A percentile compares a stretch with the other conserved stretches of the same genome.
Conservation (phyloP, 2,113 vertebrate genomes). For the Lathamus discolor region DNA sequence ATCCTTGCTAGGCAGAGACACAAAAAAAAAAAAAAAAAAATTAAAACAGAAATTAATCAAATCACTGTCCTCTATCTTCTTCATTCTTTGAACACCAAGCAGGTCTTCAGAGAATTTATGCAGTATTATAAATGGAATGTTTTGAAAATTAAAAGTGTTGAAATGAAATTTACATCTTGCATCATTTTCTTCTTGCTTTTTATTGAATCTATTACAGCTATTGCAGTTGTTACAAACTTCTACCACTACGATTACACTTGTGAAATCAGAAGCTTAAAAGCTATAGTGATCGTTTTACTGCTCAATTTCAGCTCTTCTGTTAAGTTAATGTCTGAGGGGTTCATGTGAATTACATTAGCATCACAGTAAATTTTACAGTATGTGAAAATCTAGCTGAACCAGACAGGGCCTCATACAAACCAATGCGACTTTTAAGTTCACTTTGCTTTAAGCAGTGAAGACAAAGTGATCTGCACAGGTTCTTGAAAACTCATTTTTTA, state of each 20-base stretch:
- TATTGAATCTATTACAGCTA: not conserved
- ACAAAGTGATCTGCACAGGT: not conserved
- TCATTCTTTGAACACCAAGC: not conserved
- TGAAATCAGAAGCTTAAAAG: not conserved
- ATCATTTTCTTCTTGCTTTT: not conserved
- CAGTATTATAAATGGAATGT: not conserved
- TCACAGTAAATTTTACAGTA: not conserved
- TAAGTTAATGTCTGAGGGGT: not conserved
- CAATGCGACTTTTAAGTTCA: accelerated
- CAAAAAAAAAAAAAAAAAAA: not conserved
- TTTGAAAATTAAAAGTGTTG: not conserved
- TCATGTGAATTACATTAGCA: not conserved
- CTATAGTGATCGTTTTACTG: not conserved
- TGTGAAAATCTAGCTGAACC: not conserved
- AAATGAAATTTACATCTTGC: not conserved
- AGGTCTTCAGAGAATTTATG: not conserved
- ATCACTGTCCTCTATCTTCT: not conserved
- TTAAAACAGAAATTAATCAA: not conserved
- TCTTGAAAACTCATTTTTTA: not conserved
- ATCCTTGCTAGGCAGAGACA: not conserved
- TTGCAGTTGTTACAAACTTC: not conserved
- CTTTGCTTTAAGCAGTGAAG: not conserved
- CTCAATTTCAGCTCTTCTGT: not conserved
- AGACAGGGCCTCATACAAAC: not conserved
- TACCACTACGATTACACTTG: not conserved